Evolutionary conservation across 2,113 vertebrate species (phyloP).

Genomic region (Callipepla squamata): DNA sequence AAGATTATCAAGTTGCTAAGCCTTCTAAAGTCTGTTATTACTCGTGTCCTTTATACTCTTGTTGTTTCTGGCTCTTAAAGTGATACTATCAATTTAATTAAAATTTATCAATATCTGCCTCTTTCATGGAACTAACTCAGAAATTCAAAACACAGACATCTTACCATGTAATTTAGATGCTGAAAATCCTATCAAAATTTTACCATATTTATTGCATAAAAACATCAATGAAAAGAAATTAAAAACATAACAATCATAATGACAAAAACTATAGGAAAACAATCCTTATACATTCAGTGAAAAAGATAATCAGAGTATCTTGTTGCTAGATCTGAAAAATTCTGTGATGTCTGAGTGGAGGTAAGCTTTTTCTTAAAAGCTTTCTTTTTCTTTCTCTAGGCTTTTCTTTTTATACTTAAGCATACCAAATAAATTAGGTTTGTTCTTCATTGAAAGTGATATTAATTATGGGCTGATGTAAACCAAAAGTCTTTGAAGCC

Average conservation of each 20-base stretch:
- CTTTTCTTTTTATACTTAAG: conserved; percentile 27
- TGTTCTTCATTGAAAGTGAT: neutral
- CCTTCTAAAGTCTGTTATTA: conserved; percentile 74
- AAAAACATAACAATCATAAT: too few species aligned
- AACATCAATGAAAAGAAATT: neutral
- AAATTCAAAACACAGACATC: conserved; percentile 49
- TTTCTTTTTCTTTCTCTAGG: neutral
- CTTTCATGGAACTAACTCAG: conserved; percentile 62
- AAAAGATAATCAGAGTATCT: neutral
- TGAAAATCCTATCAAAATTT: conserved; percentile 34
- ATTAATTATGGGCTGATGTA: neutral
- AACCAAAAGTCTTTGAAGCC: neutral
- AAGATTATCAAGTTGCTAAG: conserved; percentile 65
- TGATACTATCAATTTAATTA: conserved; percentile 83
- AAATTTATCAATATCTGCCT: conserved; percentile 65
- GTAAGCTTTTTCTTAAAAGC: neutral
- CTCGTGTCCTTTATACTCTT: conserved; percentile 69
- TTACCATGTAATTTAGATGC: conserved; percentile 58
- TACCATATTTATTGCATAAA: neutral
- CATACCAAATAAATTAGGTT: neutral
- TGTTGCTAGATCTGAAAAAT: conserved; percentile 6
- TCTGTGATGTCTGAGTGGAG: conserved; percentile 16
- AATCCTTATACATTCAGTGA: neutral
- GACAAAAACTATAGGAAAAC: neutral
- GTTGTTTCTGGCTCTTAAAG: conserved; percentile 75